phyloP scores from a whole-genome alignment of 2,888 invertebrate species.

The Synanthedon vespiformis region DNA sequence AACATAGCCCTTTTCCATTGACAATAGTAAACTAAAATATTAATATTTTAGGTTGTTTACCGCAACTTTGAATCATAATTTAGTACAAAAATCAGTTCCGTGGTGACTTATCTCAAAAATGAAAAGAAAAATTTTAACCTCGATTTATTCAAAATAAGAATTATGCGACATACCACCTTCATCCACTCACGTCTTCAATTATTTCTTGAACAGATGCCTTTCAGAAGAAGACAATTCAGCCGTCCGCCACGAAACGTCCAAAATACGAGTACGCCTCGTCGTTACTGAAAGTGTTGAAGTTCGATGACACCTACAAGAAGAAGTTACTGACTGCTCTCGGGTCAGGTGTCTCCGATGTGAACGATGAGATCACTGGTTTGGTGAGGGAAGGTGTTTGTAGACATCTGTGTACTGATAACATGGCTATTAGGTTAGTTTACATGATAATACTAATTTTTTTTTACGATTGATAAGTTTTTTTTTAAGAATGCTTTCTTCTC shows the following conservation, averaged over 20 bases:
- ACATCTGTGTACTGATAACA: conserved; percentile 9
- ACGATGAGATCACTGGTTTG: conserved; percentile 3
- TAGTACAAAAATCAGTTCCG: too few species aligned
- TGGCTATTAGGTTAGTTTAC: conserved; percentile 12
- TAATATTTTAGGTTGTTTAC: too few species aligned
- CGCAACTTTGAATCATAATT: too few species aligned
- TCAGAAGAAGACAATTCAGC: not conserved
- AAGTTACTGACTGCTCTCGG: conserved; percentile 6
- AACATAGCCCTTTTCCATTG: too few species aligned
- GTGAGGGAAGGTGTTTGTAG: conserved; percentile 5
- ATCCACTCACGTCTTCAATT: too few species aligned
- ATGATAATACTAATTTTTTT: not conserved
- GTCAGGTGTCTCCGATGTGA: conserved; percentile 5
- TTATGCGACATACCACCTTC: too few species aligned
- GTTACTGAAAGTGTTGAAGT: conserved; percentile 3
- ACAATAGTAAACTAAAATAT: too few species aligned
- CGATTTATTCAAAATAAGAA: too few species aligned
- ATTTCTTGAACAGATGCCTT: not conserved
- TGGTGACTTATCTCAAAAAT: too few species aligned
- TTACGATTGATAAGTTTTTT: too few species aligned
- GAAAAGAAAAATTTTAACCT: too few species aligned
- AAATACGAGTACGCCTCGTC: not conserved
- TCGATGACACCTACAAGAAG: conserved; percentile 6
- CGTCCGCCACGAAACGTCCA: not conserved
- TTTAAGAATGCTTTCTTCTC: too few species aligned